Conservation (phyloP, 1,140 invertebrate genomes). For the Orchestia grillus region DNA sequence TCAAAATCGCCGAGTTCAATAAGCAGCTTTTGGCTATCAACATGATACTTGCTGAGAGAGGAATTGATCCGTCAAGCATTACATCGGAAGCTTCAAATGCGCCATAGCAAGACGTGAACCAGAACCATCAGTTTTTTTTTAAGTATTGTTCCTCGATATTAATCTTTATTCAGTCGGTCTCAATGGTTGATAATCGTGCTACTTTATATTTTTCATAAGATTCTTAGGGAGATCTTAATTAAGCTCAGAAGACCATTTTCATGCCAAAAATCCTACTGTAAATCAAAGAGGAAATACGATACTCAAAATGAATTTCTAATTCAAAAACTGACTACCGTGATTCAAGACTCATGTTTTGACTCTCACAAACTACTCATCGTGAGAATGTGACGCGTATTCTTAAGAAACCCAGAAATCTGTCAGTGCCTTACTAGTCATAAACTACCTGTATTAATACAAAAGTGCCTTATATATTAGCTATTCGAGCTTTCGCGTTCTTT, state of each 20-base stretch:
- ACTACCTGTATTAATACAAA: background rate
- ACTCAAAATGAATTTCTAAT: background rate
- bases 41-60: conserved; percentile 23
- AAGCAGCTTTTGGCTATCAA: conserved; percentile 39
- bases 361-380: background rate
- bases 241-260: background rate
- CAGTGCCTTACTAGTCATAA: background rate
- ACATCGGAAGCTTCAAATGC: background rate
- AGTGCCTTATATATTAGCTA: background rate
- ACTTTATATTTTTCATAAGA: background rate
- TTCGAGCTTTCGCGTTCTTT: background rate
- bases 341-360: background rate
- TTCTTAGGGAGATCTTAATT: background rate
- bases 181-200: background rate
- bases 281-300: background rate
- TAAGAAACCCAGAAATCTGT: background rate
- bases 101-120: background rate
- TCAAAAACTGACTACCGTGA: background rate
- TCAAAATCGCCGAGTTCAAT: conserved; percentile 38
- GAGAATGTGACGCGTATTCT: background rate
- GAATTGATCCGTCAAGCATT: background rate
- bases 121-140: too few relatives aligned
- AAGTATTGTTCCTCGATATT: too few relatives aligned
- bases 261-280: background rate
- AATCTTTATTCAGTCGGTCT: background rate